A percentile compares a stretch with the other conserved stretches of the same genome.
Evolutionary conservation across 2,888 invertebrate species (phyloP).

Genomic region (Molanna angustata): DNA sequence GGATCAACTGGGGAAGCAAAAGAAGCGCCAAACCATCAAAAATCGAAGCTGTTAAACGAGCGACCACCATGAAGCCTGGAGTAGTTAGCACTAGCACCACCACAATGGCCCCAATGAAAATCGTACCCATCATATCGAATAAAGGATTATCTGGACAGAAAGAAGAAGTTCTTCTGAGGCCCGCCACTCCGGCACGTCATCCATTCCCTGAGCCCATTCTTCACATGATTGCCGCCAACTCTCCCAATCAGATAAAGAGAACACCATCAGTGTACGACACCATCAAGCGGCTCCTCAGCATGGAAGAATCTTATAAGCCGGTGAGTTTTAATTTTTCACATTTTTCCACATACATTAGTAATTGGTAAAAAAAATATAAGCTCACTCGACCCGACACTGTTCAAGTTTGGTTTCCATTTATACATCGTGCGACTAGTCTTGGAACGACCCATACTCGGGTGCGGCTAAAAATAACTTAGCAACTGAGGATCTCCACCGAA

Average conservation of each 20-base stretch:
- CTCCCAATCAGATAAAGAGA: constrained; percentile 36
- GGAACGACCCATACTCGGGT: background rate
- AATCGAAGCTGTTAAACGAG: constrained; percentile 11
- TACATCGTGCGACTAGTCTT: background rate
- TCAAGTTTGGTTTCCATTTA: background rate
- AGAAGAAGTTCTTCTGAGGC: constrained; percentile 62
- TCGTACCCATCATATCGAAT: constrained; percentile 33
- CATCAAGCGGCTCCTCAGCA: constrained; percentile 55
- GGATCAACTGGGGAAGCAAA: constrained; percentile 48
- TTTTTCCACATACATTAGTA: background rate
- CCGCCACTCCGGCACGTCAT: constrained; percentile 53
- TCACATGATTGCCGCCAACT: constrained; percentile 47
- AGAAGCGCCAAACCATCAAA: constrained; percentile 36
- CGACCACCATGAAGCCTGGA: constrained; percentile 30
- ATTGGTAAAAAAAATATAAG: no score
- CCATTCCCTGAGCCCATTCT: constrained; percentile 55
- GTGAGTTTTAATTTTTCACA: constrained; percentile 46
- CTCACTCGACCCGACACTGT: background rate
- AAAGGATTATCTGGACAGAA: constrained; percentile 57
- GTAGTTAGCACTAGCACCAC: constrained; percentile 26
- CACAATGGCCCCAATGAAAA: constrained; percentile 11
- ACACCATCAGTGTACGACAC: constrained; percentile 55
- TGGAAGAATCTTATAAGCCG: constrained; percentile 53
- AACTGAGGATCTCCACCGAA: no score
- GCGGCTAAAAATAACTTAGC: background rate